phyloP scores from a whole-genome alignment of 2,888 invertebrate species.

The Microctonus hyperodae region DNA sequence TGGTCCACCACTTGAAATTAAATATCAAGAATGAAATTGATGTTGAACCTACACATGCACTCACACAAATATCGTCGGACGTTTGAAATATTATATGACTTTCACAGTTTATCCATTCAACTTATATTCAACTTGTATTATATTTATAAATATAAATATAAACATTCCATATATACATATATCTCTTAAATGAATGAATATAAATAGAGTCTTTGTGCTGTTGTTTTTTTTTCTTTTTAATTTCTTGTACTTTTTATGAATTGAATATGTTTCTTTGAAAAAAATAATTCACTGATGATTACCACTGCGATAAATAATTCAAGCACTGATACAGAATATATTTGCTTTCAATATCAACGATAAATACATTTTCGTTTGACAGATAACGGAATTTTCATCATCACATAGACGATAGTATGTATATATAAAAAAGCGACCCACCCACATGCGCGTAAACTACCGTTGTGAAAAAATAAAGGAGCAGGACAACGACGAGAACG shows the following conservation, averaged over 20 bases:
- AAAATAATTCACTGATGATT: no score
- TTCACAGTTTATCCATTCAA: neutral
- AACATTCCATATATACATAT: neutral
- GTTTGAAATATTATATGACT: neutral
- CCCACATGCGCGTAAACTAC: constrained; percentile 32
- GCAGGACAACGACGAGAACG: constrained; percentile 5
- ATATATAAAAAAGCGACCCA: constrained; percentile 27
- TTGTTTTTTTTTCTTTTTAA: neutral
- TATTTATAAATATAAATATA: no score
- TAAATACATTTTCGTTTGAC: neutral
- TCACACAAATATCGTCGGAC: neutral
- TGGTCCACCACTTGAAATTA: constrained; percentile 1
- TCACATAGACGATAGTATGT: neutral
- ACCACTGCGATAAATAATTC: no score
- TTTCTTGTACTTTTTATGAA: neutral
- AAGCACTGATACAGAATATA: no score
- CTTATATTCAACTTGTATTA: neutral
- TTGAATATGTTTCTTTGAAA: no score
- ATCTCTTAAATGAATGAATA: neutral
- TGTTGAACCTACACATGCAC: neutral
- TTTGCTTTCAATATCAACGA: neutral
- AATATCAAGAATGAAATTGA: neutral
- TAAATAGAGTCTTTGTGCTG: neutral
- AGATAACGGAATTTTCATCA: neutral
- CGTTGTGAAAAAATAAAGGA: neutral